Evolutionary conservation across 2,113 vertebrate genomes (phyloP).

Genomic region (Trematocara marginatum): DNA sequence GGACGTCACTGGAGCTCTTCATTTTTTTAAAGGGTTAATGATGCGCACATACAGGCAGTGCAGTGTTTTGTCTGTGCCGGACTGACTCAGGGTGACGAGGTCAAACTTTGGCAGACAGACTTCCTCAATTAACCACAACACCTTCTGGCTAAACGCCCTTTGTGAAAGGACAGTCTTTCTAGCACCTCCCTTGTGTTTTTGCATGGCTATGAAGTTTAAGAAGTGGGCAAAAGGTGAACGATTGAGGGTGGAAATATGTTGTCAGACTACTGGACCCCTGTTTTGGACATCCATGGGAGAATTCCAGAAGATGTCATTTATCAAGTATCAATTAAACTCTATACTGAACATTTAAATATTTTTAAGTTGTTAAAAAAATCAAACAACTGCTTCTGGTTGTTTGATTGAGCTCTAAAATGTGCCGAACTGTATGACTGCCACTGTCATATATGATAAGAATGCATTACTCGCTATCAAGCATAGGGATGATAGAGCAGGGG

Average conservation of each 20-base stretch:
- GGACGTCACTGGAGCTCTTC: not conserved
- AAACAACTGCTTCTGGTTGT: not conserved
- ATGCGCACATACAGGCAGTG: not conserved
- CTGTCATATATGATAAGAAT: not conserved
- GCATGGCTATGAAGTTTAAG: not conserved
- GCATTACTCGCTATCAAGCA: not conserved
- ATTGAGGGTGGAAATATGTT: not conserved
- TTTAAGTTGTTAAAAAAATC: not conserved
- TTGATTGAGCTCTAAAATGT: not conserved
- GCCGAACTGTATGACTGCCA: not conserved
- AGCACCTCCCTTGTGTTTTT: not conserved
- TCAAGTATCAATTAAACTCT: not conserved
- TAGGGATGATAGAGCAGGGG: not conserved
- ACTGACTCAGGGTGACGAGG: slow-evolving; percentile 4
- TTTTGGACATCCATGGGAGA: not conserved
- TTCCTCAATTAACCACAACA: slow-evolving; percentile 23
- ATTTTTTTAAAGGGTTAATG: slow-evolving; percentile 21
- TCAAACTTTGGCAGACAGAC: not conserved
- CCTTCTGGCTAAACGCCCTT: slow-evolving; percentile 15
- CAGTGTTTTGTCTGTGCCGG: not conserved
- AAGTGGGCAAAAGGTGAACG: not conserved
- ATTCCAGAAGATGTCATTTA: not conserved
- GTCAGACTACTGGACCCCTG: not conserved
- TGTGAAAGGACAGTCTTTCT: not conserved
- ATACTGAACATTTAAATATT: not conserved